Evolutionary conservation across 1,140 invertebrate genomes (phyloP), one percentile per base, ranked within the genome.

Genomic region (Xylocopa sonorina): DNA sequence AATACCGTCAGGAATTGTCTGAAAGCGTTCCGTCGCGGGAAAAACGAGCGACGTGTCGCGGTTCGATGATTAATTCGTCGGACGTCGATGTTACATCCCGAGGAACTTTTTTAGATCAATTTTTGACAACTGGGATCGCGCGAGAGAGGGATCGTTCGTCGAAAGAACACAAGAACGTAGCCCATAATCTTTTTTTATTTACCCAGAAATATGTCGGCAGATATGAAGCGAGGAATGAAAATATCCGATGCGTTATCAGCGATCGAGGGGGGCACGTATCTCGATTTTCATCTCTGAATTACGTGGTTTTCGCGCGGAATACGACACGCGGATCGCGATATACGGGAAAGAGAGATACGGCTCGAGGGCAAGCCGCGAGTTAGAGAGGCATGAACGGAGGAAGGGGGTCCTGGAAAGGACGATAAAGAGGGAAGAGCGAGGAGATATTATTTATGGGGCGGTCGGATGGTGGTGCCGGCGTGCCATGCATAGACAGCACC

Each of bases 401-500:
- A 77, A 66, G 53, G 79, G n/a, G n/a, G n/a, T n/a, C n/a, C 73
- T 77, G 87, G 77, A 85, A 82, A 87, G 84, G 87, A 71, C 71
- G 78, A 80, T 62, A 84, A 84, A 71, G 50, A 64, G 57, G 29
- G 41, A 58, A 71, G 48, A 69, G 62, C 60, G 64, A 32, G 50
- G 68, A 74, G 82, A 79, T 87, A 90, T 92, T 91, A 91, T 92
- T 91, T 91, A 91, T 91, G 84, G 88, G 85, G 78, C 77, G 81
- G 86, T 80, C 77, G 85, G 79, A 86, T 60, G 82, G 82, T 86
- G 86, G 86, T 87, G 90, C 89, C 89, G 87, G 82, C 90, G 91
- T 91, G 91, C 89, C 87, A 88, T 90, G 91, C 91, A 92, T 91
- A 88, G 89, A 90, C 90, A 91, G 89, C 88, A 80, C 87, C 90